phyloP scores from a whole-genome alignment of 2,888 invertebrate genomes.

The Scaptodrosophila latifasciaeformis region DNA sequence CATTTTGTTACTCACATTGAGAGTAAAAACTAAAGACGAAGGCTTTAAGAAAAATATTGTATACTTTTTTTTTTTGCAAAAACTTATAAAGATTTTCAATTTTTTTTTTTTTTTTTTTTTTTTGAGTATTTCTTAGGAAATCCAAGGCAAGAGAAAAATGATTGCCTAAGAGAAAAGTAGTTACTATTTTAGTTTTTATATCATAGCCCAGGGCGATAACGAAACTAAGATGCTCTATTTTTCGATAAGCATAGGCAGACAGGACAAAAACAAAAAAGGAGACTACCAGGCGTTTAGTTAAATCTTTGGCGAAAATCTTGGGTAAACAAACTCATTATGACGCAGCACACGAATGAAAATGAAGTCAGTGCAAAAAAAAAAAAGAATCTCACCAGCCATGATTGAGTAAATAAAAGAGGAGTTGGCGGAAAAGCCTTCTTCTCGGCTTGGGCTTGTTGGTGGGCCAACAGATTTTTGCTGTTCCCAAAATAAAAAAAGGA shows the following conservation, averaged over 20 bases:
- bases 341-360: constrained; percentile 8
- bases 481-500: too few species aligned
- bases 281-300: constrained; percentile 38
- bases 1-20: too few species aligned
- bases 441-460: constrained; percentile 27
- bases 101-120: too few species aligned
- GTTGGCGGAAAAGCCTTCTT: background rate
- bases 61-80: too few species aligned
- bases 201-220: constrained; percentile 9
- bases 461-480: constrained; percentile 8
- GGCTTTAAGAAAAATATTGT: too few species aligned
- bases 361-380: constrained; percentile 5
- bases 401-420: constrained; percentile 51
- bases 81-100: too few species aligned
- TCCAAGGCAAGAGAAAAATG: too few species aligned
- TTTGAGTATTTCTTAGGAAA: too few species aligned
- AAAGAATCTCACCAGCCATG: constrained; percentile 31
- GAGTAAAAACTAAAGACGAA: too few species aligned
- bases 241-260: constrained; percentile 6
- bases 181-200: too few species aligned
- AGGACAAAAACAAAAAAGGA: constrained; percentile 7
- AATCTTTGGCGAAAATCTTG: constrained; percentile 49
- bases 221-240: constrained; percentile 35
- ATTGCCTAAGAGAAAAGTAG: too few species aligned
- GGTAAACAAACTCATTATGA: constrained; percentile 56